phyloP scores from a whole-genome alignment of 2,113 vertebrate species.

The Platysteira castanea region DNA sequence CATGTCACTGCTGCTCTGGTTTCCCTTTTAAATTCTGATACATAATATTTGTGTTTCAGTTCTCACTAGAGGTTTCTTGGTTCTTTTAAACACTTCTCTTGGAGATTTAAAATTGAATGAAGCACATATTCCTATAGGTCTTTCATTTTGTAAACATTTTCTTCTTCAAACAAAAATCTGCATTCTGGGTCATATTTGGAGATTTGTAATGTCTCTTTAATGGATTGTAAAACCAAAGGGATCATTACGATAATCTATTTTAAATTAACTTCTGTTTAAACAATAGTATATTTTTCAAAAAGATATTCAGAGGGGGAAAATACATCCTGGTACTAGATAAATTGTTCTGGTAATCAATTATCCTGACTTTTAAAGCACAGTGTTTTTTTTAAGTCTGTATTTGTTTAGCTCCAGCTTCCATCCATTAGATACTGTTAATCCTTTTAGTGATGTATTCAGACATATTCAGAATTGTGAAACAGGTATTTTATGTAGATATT shows the following conservation, averaged over 20 bases:
- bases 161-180: constrained; percentile 53
- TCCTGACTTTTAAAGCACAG: neutral
- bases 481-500: neutral
- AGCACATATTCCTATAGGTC: constrained; percentile 39
- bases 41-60: neutral
- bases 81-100: constrained; percentile 10
- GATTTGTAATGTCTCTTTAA: constrained; percentile 35
- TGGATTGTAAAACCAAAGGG: constrained; percentile 32
- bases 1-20: neutral
- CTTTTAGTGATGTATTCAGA: neutral
- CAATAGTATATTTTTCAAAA: neutral
- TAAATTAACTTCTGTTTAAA: constrained; percentile 55
- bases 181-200: constrained; percentile 53
- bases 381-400: neutral
- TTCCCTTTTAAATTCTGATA: constrained; percentile 26
- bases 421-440: neutral
- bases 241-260: constrained; percentile 35
- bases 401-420: neutral
- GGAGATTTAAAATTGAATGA: constrained; percentile 8
- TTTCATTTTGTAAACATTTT: constrained; percentile 41
- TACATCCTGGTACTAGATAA: neutral
- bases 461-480: neutral
- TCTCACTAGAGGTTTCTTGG: neutral
- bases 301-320: constrained; percentile 9
- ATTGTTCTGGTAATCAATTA: constrained; percentile 10